These are phyloP conservation scores for Cheirogaleus medius DNA, from an alignment of 2,113 vertebrate genomes.

Conservation along the genomic window DNA sequence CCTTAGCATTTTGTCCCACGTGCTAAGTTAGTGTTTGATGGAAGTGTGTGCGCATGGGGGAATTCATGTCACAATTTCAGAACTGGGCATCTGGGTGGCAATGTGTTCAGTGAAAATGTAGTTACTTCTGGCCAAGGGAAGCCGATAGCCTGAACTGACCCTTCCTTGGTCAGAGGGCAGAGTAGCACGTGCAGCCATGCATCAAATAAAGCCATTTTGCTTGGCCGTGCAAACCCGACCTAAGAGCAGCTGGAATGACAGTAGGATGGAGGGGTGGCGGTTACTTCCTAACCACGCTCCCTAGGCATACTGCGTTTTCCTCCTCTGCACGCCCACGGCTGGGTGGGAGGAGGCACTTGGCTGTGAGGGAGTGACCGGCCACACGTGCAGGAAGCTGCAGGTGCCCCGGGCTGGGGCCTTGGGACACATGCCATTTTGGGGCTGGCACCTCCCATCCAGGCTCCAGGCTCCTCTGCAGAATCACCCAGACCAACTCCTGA, in stretches of 20 bases:
- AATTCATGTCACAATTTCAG: background rate
- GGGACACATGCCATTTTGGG: background rate
- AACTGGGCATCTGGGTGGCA: background rate
- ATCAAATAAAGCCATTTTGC: background rate
- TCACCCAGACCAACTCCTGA: constrained; percentile 26
- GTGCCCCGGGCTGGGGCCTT: background rate
- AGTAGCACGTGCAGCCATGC: too few relatives aligned
- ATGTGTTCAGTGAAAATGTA: background rate
- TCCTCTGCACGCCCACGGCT: background rate
- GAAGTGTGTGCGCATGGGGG: background rate
- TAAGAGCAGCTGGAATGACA: background rate
- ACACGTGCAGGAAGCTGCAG: background rate
- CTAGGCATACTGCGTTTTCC: background rate
- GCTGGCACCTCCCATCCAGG: background rate
- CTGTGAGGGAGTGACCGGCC: background rate
- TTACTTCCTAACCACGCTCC: background rate
- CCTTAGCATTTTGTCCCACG: background rate
- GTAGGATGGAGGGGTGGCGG: background rate
- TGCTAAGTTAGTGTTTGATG: background rate
- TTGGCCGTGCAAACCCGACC: background rate
- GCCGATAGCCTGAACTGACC: background rate
- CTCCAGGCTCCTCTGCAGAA: constrained; percentile 24
- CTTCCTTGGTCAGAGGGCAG: background rate
- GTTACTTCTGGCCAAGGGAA: background rate
- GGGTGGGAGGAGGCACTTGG: background rate